A percentile compares a stretch with the other conserved stretches of the same genome.
These are phyloP conservation scores for Enteromius viviparus DNA, from an alignment of 2,797 vertebrate genomes.

Conservation along the genomic window DNA sequence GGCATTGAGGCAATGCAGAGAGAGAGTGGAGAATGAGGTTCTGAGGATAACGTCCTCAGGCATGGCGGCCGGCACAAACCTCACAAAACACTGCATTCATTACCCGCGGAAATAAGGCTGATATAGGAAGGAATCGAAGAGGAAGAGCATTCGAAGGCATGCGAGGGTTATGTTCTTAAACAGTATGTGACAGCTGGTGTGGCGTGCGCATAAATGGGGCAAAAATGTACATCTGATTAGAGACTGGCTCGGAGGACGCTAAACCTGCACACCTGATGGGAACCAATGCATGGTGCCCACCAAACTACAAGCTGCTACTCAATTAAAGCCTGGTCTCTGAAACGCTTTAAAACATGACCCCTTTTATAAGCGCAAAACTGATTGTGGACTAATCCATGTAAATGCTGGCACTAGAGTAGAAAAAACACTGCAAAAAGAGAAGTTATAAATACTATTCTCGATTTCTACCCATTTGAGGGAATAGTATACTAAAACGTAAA, in stretches of 20 bases:
- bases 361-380: background rate
- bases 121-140: constrained; percentile 44
- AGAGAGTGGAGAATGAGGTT: constrained; percentile 71
- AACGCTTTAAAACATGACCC: background rate
- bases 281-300: background rate
- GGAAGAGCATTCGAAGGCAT: constrained; percentile 38
- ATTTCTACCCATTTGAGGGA: background rate
- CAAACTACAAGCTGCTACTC: constrained; percentile 2
- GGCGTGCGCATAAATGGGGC: background rate
- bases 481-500: too few species aligned
- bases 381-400: background rate
- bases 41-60: constrained; percentile 70
- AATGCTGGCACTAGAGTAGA: background rate
- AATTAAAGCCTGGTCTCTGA: background rate
- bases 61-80: constrained; percentile 23
- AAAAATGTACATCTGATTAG: constrained; percentile 17
- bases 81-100: constrained; percentile 60
- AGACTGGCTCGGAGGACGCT: background rate
- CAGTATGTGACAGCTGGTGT: constrained; percentile 36
- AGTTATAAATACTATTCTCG: background rate
- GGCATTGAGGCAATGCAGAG: constrained; percentile 75
- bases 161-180: constrained; percentile 35
- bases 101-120: constrained; percentile 54
- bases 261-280: constrained; percentile 1
- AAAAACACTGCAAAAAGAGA: background rate